phyloP scores from a whole-genome alignment of 2,113 vertebrate genomes.

The Microtus richardsoni region DNA sequence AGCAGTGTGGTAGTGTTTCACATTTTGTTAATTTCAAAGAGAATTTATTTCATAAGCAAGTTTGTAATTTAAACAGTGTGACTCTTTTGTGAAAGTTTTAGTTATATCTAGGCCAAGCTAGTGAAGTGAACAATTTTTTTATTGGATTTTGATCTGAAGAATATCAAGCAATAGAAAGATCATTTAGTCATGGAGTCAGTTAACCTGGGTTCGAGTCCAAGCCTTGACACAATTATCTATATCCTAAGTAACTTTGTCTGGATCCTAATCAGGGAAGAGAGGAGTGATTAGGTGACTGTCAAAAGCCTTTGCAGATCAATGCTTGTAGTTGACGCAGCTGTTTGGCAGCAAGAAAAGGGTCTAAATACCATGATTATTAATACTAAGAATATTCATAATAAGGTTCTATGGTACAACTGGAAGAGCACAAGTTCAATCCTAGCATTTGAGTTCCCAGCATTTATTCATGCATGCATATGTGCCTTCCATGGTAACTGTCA shows the following conservation, averaged over 20 bases:
- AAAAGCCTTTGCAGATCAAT: slow-evolving; percentile 52
- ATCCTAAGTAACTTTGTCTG: slow-evolving; percentile 33
- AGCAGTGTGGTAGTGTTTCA: slow-evolving; percentile 55
- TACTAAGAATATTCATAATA: background rate
- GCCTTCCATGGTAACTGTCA: background rate
- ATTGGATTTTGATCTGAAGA: slow-evolving; percentile 44
- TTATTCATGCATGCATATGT: background rate
- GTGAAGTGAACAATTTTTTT: slow-evolving; percentile 46
- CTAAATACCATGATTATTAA: slow-evolving; percentile 33
- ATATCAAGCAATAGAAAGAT: background rate
- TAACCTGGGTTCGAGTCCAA: background rate
- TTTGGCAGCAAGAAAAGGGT: slow-evolving; percentile 23
- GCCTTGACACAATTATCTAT: background rate
- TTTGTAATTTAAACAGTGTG: slow-evolving; percentile 66
- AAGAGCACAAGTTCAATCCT: background rate
- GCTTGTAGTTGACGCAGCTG: slow-evolving; percentile 66
- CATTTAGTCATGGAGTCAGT: background rate
- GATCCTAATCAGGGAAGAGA: slow-evolving; percentile 29
- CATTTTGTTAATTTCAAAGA: slow-evolving; percentile 63
- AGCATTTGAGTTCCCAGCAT: slow-evolving; percentile 17
- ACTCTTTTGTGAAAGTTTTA: slow-evolving; percentile 48
- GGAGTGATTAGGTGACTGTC: slow-evolving; percentile 62
- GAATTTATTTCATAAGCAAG: slow-evolving; percentile 66
- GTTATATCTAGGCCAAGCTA: slow-evolving; percentile 27
- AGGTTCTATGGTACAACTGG: background rate